These are phyloP conservation scores for Pristionchus japonicus DNA, from an alignment of 2,888 invertebrate genomes.

Conservation along the genomic window DNA sequence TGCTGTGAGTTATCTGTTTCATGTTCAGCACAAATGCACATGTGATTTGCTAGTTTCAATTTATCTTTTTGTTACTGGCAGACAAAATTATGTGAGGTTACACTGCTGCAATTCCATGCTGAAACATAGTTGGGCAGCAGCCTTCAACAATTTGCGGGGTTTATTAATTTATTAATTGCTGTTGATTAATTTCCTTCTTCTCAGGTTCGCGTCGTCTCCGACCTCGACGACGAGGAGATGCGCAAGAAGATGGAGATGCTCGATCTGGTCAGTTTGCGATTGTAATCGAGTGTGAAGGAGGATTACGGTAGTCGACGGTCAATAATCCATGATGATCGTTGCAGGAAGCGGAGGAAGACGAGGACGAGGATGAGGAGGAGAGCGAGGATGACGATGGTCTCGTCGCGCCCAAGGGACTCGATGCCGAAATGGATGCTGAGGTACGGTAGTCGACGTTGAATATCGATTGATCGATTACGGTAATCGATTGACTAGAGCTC, in stretches of 20 bases:
- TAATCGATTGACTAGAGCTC: background rate
- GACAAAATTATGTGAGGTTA: too few relatives aligned
- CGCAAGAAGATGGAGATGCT: constrained; percentile 63
- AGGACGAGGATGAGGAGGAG: constrained; percentile 69
- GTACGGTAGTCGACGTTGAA: too few relatives aligned
- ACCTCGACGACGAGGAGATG: constrained; percentile 93
- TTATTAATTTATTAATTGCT: background rate
- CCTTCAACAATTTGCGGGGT: too few relatives aligned
- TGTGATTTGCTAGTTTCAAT: too few relatives aligned
- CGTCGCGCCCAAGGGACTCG: constrained; percentile 72
- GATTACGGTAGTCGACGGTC: too few relatives aligned
- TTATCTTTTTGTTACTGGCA: too few relatives aligned
- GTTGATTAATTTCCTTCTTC: background rate
- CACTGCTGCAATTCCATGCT: too few relatives aligned
- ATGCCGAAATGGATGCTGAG: constrained; percentile 71
- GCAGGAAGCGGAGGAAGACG: constrained; percentile 58
- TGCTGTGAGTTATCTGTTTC: constrained; percentile 84
- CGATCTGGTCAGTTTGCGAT: constrained; percentile 51
- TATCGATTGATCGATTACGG: background rate
- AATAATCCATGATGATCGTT: too few relatives aligned
- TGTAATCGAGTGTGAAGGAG: too few relatives aligned
- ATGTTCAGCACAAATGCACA: too few relatives aligned
- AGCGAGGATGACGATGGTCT: constrained; percentile 69
- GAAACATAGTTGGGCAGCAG: too few relatives aligned
- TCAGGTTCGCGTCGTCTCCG: constrained; percentile 96